Conservation (phyloP, 1,140 invertebrate genomes). For the Campoletis sonorensis region DNA sequence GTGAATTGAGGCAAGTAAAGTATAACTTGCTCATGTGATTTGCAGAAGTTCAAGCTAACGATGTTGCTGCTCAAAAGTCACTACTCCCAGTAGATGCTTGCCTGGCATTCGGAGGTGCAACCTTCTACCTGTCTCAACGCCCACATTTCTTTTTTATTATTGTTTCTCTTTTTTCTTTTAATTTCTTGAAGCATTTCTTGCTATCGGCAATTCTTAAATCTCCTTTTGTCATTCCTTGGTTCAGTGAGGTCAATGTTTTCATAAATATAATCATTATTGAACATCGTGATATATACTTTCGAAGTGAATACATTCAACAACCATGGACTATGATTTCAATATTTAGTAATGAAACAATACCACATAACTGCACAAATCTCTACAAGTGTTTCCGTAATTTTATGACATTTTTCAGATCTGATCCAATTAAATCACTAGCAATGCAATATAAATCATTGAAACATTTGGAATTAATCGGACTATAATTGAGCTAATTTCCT, state of each 20-base stretch:
- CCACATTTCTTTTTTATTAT: conserved; percentile 64
- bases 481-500: neutral
- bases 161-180: neutral
- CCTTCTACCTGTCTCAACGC: conserved; percentile 69
- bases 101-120: conserved; percentile 67
- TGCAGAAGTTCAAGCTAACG: neutral
- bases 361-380: too few species aligned
- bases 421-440: neutral
- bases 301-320: too few species aligned
- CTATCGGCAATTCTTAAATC: too few species aligned
- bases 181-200: too few species aligned
- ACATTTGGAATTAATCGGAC: neutral
- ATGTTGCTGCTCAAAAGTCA: conserved; percentile 53
- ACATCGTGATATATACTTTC: too few species aligned
- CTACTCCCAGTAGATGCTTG: conserved; percentile 61
- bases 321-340: too few species aligned
- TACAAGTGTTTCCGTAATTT: too few species aligned
- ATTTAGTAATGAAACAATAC: too few species aligned
- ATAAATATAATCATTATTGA: too few species aligned
- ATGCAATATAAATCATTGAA: neutral
- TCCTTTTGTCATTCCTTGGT: too few species aligned
- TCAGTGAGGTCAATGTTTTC: too few species aligned
- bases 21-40: neutral
- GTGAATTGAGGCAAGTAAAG: too few species aligned
- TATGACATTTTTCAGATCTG: neutral